Evolutionary conservation across 1,140 invertebrate species (phyloP).

Genomic region (Apocrypta bakeri): DNA sequence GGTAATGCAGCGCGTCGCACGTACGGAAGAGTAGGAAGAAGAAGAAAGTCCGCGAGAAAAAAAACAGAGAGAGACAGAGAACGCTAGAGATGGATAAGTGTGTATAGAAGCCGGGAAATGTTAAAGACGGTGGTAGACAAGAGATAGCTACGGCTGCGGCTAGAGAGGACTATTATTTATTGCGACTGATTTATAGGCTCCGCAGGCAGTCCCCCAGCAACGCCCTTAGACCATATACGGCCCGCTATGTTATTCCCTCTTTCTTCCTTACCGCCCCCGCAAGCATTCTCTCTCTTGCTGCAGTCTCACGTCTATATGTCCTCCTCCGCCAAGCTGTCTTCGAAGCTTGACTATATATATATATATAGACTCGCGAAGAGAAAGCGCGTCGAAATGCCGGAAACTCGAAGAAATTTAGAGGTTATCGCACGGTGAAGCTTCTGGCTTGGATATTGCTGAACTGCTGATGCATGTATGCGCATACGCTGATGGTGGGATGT

Average conservation of each 20-base stretch:
- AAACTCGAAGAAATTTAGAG: slow-evolving; percentile 56
- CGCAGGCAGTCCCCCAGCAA: slow-evolving; percentile 23
- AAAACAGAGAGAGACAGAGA: neutral
- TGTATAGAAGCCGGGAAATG: slow-evolving; percentile 50
- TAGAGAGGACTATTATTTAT: slow-evolving; percentile 61
- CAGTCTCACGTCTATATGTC: neutral
- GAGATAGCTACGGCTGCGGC: slow-evolving; percentile 46
- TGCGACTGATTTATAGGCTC: slow-evolving; percentile 62
- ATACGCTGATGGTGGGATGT: too few species aligned
- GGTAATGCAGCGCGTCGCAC: neutral
- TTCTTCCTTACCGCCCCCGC: neutral
- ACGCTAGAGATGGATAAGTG: neutral
- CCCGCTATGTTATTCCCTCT: neutral
- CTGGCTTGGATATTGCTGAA: neutral
- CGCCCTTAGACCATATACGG: neutral
- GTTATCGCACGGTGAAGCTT: slow-evolving; percentile 46
- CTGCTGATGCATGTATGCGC: neutral
- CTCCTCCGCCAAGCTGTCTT: neutral
- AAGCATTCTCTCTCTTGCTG: neutral
- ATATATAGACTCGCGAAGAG: neutral
- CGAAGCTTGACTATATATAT: too few species aligned
- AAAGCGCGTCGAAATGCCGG: slow-evolving; percentile 47
- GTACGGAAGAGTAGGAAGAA: neutral
- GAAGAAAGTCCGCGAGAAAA: neutral
- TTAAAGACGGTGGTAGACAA: slow-evolving; percentile 60